These are phyloP conservation scores for Metridium senile DNA, from an alignment of 92 coral and sea anemone species.

Conservation along the genomic window DNA sequence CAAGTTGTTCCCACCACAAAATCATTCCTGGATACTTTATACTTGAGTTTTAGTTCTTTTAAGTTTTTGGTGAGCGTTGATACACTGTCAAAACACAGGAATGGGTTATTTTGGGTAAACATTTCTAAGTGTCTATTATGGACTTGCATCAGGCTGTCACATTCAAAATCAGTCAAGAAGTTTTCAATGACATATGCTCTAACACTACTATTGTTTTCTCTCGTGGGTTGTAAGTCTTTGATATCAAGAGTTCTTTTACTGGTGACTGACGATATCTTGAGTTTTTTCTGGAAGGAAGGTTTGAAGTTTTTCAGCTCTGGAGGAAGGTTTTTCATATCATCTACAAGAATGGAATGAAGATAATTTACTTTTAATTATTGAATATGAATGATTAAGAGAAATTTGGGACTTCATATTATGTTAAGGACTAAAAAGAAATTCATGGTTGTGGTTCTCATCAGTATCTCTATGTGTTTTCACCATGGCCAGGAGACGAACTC, in stretches of 20 bases:
- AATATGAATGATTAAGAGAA: too few species aligned
- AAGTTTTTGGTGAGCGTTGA: conserved; percentile 74
- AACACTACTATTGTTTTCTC: conserved; percentile 58
- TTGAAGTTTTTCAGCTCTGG: conserved; percentile 68
- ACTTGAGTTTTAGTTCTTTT: conserved; percentile 66
- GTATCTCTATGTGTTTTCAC: too few species aligned
- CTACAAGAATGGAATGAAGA: conserved; percentile 12
- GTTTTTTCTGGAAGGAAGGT: conserved; percentile 56
- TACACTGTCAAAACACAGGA: conserved; percentile 85
- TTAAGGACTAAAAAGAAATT: too few species aligned
- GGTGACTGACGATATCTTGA: conserved; percentile 58
- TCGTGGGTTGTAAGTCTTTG: conserved; percentile 39
- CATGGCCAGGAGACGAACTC: too few species aligned
- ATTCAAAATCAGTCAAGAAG: conserved; percentile 75
- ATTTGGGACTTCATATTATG: too few species aligned
- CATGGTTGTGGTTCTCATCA: too few species aligned
- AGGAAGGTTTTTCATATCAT: conserved; percentile 24
- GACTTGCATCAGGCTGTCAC: conserved; percentile 72
- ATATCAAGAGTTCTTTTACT: conserved; percentile 52
- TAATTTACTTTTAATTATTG: neutral
- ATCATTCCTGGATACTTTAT: conserved; percentile 71
- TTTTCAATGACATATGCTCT: conserved; percentile 80
- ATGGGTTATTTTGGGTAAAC: conserved; percentile 65
- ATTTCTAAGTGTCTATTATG: conserved; percentile 72
- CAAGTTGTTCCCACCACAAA: conserved; percentile 86